These are phyloP conservation scores for Drosophila baimaii DNA, from an alignment of 1,140 invertebrate genomes.

Conservation along the genomic window DNA sequence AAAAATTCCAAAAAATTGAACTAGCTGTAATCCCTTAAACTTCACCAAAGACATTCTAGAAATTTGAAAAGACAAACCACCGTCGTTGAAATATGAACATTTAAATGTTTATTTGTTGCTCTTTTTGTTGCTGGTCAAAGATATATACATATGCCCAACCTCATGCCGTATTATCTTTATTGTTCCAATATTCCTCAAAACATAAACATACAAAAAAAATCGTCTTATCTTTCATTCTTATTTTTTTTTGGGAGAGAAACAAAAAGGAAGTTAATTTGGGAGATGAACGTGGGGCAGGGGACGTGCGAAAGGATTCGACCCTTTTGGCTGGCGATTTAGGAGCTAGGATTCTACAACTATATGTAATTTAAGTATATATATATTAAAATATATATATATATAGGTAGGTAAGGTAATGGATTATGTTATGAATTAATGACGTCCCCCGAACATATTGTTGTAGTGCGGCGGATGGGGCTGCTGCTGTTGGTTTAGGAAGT, in stretches of 20 bases:
- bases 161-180: not conserved
- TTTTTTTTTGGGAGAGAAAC: slow-evolving; percentile 2
- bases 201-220: not conserved
- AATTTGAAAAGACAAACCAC: not conserved
- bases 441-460: slow-evolving; percentile 60
- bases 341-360: slow-evolving; percentile 3
- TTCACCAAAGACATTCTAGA: not conserved
- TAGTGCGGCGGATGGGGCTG: slow-evolving; percentile 35
- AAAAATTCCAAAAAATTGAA: too few species aligned
- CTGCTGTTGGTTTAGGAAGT: slow-evolving; percentile 49
- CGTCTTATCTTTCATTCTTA: too few species aligned
- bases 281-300: not conserved
- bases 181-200: slow-evolving; percentile 1
- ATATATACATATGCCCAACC: not conserved
- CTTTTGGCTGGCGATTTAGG: not conserved
- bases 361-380: not conserved
- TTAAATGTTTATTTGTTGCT: slow-evolving; percentile 10
- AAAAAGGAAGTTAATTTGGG: not conserved
- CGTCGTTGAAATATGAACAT: not conserved
- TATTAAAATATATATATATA: not conserved
- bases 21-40: too few species aligned
- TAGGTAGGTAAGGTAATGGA: not conserved
- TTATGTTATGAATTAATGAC: slow-evolving; percentile 29
- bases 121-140: not conserved
- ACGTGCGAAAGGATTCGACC: not conserved